phyloP scores from a whole-genome alignment of 2,113 vertebrate genomes.

The Carassius gibelio region DNA sequence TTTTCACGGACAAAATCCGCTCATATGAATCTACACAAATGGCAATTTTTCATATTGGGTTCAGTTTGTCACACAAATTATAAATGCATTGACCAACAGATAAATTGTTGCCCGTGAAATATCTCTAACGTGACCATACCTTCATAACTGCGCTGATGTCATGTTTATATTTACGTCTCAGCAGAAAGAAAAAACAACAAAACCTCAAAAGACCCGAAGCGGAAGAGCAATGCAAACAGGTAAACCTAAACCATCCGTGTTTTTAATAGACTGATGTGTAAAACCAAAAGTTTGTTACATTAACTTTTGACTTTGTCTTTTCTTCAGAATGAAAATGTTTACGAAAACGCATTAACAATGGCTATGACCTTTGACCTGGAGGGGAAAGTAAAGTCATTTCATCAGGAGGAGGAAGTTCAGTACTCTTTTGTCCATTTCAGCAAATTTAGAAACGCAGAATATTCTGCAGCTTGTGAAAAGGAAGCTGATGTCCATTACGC shows the following conservation, averaged over 20 bases:
- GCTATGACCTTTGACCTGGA: neutral
- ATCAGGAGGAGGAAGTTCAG: neutral
- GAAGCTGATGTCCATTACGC: neutral
- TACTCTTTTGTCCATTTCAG: neutral
- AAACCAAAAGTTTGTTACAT: too few species aligned
- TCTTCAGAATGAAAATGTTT: neutral
- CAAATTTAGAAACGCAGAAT: neutral
- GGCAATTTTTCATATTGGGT: too few species aligned
- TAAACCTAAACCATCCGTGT: neutral
- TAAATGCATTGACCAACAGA: too few species aligned
- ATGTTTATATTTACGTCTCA: neutral
- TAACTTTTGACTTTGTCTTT: neutral
- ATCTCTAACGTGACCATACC: too few species aligned
- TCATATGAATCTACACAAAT: too few species aligned
- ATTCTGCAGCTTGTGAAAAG: neutral
- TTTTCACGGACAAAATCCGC: too few species aligned
- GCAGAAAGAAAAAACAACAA: neutral
- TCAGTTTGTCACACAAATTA: too few species aligned
- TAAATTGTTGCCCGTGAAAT: too few species aligned
- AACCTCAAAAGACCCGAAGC: too few species aligned
- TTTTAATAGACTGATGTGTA: too few species aligned
- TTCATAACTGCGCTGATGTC: neutral
- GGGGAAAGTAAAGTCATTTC: neutral
- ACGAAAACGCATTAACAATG: neutral
- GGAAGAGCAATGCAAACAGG: neutral